phyloP scores from a whole-genome alignment of 2,888 invertebrate genomes.

The Limnephilus marmoratus region DNA sequence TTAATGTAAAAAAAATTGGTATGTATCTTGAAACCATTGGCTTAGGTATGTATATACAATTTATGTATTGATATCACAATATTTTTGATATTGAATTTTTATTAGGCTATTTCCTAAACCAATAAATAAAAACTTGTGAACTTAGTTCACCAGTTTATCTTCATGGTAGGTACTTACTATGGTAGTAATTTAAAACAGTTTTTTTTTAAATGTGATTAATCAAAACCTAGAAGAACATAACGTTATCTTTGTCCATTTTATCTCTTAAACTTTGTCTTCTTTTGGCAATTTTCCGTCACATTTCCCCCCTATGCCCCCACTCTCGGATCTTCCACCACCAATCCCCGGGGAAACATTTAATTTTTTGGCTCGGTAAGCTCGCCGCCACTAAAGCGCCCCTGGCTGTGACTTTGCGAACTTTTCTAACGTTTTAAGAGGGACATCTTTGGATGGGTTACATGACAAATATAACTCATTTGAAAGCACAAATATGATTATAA shows the following conservation, averaged over 20 bases:
- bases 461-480: too few species aligned
- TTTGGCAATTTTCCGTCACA: conserved; percentile 57
- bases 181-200: too few species aligned
- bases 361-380: conserved; percentile 73
- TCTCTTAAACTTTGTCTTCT: conserved; percentile 43
- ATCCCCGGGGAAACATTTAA: conserved; percentile 70
- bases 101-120: too few species aligned
- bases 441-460: background rate
- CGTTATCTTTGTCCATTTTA: conserved; percentile 60
- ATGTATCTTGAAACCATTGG: too few species aligned
- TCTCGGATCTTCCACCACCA: background rate
- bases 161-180: background rate
- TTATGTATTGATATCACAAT: too few species aligned
- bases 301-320: background rate
- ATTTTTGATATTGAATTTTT: too few species aligned
- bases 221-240: background rate
- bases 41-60: too few species aligned
- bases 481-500: too few species aligned
- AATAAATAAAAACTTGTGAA: too few species aligned
- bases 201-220: background rate
- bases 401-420: conserved; percentile 59
- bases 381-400: conserved; percentile 54
- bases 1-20: too few species aligned
- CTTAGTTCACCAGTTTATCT: too few species aligned
- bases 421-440: conserved; percentile 22